phyloP scores from a whole-genome alignment of 2,888 invertebrate species.

The Raillietiella orientalis region DNA sequence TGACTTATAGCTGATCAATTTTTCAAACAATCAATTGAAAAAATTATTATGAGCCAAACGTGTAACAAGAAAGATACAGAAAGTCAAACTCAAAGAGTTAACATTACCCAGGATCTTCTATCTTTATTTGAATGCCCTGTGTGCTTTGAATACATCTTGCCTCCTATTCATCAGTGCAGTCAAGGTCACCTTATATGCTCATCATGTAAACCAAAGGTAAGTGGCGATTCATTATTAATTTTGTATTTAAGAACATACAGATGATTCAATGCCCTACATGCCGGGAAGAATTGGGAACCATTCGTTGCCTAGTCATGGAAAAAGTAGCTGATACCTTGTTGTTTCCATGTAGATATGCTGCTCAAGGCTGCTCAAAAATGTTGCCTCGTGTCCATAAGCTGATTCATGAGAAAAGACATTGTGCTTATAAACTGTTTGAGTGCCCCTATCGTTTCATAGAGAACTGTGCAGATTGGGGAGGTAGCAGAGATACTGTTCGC shows the following conservation, averaged over 20 bases:
- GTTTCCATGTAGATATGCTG: constrained; percentile 19
- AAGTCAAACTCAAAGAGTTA: neutral
- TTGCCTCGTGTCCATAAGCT: constrained; percentile 15
- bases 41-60: too few relatives aligned
- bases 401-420: constrained; percentile 13
- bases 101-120: constrained; percentile 1
- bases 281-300: constrained; percentile 16
- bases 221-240: too few relatives aligned
- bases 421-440: neutral
- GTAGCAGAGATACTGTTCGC: neutral
- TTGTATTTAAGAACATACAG: too few relatives aligned
- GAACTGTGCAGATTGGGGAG: neutral
- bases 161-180: constrained; percentile 25
- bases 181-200: constrained; percentile 25
- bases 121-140: constrained; percentile 20
- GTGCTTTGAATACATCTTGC: constrained; percentile 25
- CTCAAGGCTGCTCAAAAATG: constrained; percentile 15
- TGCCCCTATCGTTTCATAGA: constrained; percentile 1
- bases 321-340: constrained; percentile 19
- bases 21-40: too few relatives aligned
- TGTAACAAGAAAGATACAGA: too few relatives aligned
- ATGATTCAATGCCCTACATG: constrained; percentile 24
- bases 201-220: constrained; percentile 16
- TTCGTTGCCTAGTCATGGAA: constrained; percentile 21
- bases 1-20: too few relatives aligned